Percentiles rank a stretch among this genome's conserved stretches.
phyloP scores from a whole-genome alignment of 2,888 invertebrate genomes.

The Hedya salicella region DNA sequence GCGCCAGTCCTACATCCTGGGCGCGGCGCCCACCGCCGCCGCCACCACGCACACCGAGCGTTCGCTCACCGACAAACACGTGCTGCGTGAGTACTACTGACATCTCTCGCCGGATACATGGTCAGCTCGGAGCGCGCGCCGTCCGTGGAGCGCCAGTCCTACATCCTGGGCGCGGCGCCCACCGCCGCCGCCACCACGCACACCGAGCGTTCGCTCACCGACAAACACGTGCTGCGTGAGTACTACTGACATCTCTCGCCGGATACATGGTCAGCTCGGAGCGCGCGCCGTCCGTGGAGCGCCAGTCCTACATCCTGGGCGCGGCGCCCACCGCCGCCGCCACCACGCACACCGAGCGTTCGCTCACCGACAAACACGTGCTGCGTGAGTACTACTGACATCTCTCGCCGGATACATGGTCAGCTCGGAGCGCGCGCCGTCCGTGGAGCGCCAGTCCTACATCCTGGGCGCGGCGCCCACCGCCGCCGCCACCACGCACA shows the following conservation, averaged over 20 bases:
- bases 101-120: too few species aligned
- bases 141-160: slow-evolving; percentile 93
- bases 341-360: slow-evolving; percentile 96
- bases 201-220: slow-evolving; percentile 96
- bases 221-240: slow-evolving; percentile 92
- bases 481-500: slow-evolving; percentile 94
- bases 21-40: slow-evolving; percentile 91
- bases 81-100: slow-evolving; percentile 86
- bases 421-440: slow-evolving; percentile 89
- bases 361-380: slow-evolving; percentile 94
- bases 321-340: slow-evolving; percentile 92
- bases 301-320: slow-evolving; percentile 94
- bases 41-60: slow-evolving; percentile 96
- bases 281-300: slow-evolving; percentile 90
- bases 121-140: slow-evolving; percentile 90
- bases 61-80: slow-evolving; percentile 94
- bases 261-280: too few species aligned
- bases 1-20: slow-evolving; percentile 94
- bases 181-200: slow-evolving; percentile 94
- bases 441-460: slow-evolving; percentile 94
- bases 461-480: slow-evolving; percentile 92
- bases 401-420: too few species aligned
- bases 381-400: slow-evolving; percentile 84
- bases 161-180: slow-evolving; percentile 91
- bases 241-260: slow-evolving; percentile 44